Percentiles rank a stretch among this genome's conserved stretches.
These are phyloP conservation scores for Salvelinus namaycush DNA, from an alignment of 2,113 vertebrate genomes.

Conservation along the genomic window DNA sequence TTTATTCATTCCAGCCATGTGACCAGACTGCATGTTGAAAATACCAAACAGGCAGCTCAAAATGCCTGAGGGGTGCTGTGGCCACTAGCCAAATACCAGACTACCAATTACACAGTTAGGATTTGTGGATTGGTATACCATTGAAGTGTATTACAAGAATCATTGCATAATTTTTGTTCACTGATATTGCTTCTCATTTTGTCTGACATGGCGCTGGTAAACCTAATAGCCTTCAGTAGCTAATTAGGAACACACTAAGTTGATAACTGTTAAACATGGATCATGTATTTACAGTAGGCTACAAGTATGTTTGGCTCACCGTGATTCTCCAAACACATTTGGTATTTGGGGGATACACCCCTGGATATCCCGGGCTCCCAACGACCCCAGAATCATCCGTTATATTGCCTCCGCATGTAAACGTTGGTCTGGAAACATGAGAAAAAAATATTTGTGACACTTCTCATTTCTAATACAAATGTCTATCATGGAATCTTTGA, in stretches of 20 bases:
- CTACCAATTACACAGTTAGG: slow-evolving; percentile 6
- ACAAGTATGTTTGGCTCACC: slow-evolving; percentile 76
- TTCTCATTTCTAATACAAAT: not conserved
- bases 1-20: not conserved
- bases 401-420: slow-evolving; percentile 91
- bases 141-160: slow-evolving; percentile 10
- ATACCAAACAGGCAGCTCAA: slow-evolving; percentile 25
- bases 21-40: not conserved
- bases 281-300: not conserved
- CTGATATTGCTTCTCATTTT: not conserved
- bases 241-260: not conserved
- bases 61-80: slow-evolving; percentile 1
- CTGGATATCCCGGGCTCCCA: slow-evolving; percentile 97
- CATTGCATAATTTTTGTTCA: slow-evolving; percentile 10
- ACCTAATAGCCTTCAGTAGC: not conserved
- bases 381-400: slow-evolving; percentile 91
- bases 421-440: slow-evolving; percentile 75
- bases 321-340: slow-evolving; percentile 99
- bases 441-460: not conserved
- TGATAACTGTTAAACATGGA: not conserved
- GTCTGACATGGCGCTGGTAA: not conserved
- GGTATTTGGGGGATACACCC: slow-evolving; percentile 96
- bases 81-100: slow-evolving; percentile 24
- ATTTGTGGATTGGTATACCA: not conserved
- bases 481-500: not conserved